Conservation (phyloP, 2,888 invertebrate species). For the Sylvicola cinctus region DNA sequence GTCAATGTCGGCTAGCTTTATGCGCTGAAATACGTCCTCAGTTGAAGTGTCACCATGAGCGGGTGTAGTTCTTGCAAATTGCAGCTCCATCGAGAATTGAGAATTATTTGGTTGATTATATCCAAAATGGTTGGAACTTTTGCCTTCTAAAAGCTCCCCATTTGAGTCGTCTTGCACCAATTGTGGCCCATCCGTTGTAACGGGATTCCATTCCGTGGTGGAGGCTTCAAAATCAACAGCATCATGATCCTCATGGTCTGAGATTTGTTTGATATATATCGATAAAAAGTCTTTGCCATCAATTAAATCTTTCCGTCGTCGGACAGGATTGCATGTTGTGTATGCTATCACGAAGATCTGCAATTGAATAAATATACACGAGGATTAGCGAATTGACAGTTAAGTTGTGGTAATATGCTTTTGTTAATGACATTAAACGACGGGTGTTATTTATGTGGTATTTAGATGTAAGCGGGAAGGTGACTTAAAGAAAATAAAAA, state of each 20-base stretch:
- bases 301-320: slow-evolving; percentile 17
- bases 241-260: slow-evolving; percentile 15
- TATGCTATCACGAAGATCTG: too few species aligned
- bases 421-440: too few species aligned
- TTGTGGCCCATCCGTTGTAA: not conserved
- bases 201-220: slow-evolving; percentile 2
- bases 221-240: slow-evolving; percentile 10
- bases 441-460: too few species aligned
- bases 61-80: slow-evolving; percentile 1
- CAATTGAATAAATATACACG: too few species aligned
- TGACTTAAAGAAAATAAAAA: too few species aligned
- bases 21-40: not conserved
- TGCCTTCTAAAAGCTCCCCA: not conserved
- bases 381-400: too few species aligned
- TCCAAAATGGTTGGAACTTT: not conserved
- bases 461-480: too few species aligned
- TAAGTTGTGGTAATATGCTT: too few species aligned
- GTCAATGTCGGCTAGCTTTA: slow-evolving; percentile 1
- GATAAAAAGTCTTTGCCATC: slow-evolving; percentile 23
- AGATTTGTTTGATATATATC: slow-evolving; percentile 17
- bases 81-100: too few species aligned
- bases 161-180: not conserved
- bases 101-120: not conserved
- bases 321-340: slow-evolving; percentile 4
- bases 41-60: not conserved